Evolutionary conservation across 2,797 vertebrate species (phyloP).

Genomic region (Neosalanx taihuensis): DNA sequence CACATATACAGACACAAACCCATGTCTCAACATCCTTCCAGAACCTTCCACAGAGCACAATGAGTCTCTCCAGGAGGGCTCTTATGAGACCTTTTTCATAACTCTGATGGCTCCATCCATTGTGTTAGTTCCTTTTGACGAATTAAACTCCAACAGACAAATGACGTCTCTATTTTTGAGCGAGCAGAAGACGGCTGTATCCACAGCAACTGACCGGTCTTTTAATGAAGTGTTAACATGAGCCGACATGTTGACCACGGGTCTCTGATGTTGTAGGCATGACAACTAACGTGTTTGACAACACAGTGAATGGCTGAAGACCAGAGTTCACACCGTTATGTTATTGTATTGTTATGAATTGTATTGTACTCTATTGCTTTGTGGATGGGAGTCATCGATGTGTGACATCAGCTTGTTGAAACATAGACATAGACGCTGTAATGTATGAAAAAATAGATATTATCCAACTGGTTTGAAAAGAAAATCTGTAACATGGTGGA

Average conservation of each 20-base stretch:
- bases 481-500: background rate
- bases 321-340: slow-evolving; percentile 57
- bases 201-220: slow-evolving; percentile 51
- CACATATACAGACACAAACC: slow-evolving; percentile 32
- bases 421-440: background rate
- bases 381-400: background rate
- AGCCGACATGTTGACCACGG: slow-evolving; percentile 49
- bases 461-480: too few relatives aligned
- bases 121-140: slow-evolving; percentile 69
- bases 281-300: slow-evolving; percentile 65
- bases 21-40: slow-evolving; percentile 11
- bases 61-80: slow-evolving; percentile 67
- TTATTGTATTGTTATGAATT: slow-evolving; percentile 50
- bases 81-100: slow-evolving; percentile 60
- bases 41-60: slow-evolving; percentile 51
- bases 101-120: slow-evolving; percentile 66
- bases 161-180: slow-evolving; percentile 68
- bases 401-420: background rate
- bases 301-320: slow-evolving; percentile 45
- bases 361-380: slow-evolving; percentile 17
- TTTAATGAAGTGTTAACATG: slow-evolving; percentile 66
- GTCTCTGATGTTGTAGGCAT: slow-evolving; percentile 54
- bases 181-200: slow-evolving; percentile 64
- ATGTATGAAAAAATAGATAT: background rate
- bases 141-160: slow-evolving; percentile 73